These are phyloP conservation scores for Fringilla coelebs DNA, from an alignment of 2,797 vertebrate genomes.

Conservation along the genomic window DNA sequence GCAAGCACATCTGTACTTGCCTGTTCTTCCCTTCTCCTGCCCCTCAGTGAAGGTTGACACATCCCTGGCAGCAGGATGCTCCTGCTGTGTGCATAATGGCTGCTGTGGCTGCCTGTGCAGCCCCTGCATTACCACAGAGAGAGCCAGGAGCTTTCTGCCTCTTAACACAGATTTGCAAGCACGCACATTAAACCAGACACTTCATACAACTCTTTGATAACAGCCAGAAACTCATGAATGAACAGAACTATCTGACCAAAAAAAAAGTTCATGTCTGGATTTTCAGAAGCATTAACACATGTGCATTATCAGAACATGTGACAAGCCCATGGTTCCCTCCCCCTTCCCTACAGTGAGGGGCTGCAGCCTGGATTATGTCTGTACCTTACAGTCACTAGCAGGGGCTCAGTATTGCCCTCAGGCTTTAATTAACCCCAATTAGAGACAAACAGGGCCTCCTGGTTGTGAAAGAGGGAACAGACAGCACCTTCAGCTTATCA, in stretches of 20 bases:
- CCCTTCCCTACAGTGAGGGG: not conserved
- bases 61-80: not conserved
- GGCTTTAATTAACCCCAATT: constrained; percentile 71
- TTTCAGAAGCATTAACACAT: not conserved
- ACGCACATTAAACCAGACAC: not conserved
- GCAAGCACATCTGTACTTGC: not conserved
- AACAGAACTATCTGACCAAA: not conserved
- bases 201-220: not conserved
- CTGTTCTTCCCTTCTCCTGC: not conserved
- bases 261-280: not conserved
- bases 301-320: not conserved
- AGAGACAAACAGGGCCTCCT: constrained; percentile 56
- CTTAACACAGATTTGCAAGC: not conserved
- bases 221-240: constrained; percentile 11
- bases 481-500: not conserved
- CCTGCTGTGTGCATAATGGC: not conserved
- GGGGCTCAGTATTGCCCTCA: constrained; percentile 32
- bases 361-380: constrained; percentile 10
- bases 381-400: constrained; percentile 37
- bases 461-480: not conserved
- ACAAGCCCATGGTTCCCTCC: not conserved
- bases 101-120: not conserved
- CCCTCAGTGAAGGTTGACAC: not conserved
- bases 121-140: not conserved
- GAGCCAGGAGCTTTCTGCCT: not conserved